Conservation (phyloP, 2,113 vertebrate genomes). For the Halichoeres trimaculatus region DNA sequence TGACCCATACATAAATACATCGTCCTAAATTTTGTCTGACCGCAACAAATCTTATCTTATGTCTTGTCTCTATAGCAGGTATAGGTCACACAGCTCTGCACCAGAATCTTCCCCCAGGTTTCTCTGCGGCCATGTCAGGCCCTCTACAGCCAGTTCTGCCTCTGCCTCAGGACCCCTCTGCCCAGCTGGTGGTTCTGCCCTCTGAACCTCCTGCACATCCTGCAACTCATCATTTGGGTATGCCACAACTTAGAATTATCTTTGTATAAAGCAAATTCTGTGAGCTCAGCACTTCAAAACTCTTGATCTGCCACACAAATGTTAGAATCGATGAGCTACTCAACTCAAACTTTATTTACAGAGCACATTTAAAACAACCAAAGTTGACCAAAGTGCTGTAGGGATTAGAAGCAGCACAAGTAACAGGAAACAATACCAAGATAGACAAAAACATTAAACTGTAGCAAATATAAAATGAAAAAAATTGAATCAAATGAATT, state of each 20-base stretch:
- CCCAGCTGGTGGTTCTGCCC: slow-evolving; percentile 94
- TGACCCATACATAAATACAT: too few relatives aligned
- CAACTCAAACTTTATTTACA: too few relatives aligned
- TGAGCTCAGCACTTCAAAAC: not conserved
- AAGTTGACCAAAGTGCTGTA: too few relatives aligned
- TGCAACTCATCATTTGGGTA: slow-evolving; percentile 91
- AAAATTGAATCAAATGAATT: too few relatives aligned
- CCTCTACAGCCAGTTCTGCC: slow-evolving; percentile 94
- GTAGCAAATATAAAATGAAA: too few relatives aligned
- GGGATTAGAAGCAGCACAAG: too few relatives aligned
- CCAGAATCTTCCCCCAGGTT: slow-evolving; percentile 95
- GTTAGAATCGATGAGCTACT: too few relatives aligned
- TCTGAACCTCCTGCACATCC: slow-evolving; percentile 89
- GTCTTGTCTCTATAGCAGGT: slow-evolving; percentile 76
- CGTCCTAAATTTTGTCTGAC: too few relatives aligned
- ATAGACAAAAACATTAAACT: too few relatives aligned
- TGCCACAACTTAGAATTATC: not conserved
- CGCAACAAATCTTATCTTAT: slow-evolving; percentile 3
- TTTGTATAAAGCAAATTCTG: not conserved
- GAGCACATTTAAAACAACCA: too few relatives aligned
- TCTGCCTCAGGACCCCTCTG: slow-evolving; percentile 90
- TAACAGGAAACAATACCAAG: too few relatives aligned
- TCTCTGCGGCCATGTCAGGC: slow-evolving; percentile 91
- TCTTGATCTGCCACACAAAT: too few relatives aligned
- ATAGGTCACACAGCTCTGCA: slow-evolving; percentile 93